Evolutionary conservation across 2,113 vertebrate genomes (phyloP), one percentile per base, ranked within the genome.

Genomic region (Anolis carolinensis): DNA sequence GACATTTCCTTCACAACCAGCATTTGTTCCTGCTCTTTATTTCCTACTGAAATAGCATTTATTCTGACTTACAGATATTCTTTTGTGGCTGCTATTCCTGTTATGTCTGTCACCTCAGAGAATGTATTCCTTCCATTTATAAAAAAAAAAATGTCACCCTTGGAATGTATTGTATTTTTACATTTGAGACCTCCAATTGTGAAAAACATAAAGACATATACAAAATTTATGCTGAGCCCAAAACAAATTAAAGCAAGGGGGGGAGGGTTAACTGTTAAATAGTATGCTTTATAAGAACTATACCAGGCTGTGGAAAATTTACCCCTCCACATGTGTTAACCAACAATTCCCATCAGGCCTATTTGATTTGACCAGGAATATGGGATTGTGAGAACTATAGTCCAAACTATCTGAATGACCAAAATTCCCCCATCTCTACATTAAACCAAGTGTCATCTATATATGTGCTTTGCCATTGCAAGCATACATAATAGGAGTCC

Each of bases 1-100:
- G 95, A 96, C 94, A 95, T 96, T 95, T 95, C 91, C 94, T 91
- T 89, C 89, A 92, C 85, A 85, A 89, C 90, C 84, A 68, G 77
- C 82, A 81, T 93, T 92, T 93, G 87, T 91, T 90, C 81, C 86
- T 86, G 55, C 93, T 92, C 93, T 70, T 36, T 62, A 82, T 89
- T 84, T 89, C 72, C 1, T 1, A 71, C 86, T 91, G 90, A 89
- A 91, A 85, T 86, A 95, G 88, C 89, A 88, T 89, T 90, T 89
- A 92, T 94, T 93, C 79, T 39, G 93, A 95, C 95, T 93, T 91
- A 94, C 89, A 92, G 93, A 93, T 93, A 89, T 84, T 94, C 92
- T 93, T 94, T 93, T 95, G 89, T 92, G 91, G 71, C 83, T 89
- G 79, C 36, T 91, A 75, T 89, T 89, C 55, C 14, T 59, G 14